phyloP scores from a whole-genome alignment of 2,797 vertebrate genomes.

The Tokudaia muenninki region DNA sequence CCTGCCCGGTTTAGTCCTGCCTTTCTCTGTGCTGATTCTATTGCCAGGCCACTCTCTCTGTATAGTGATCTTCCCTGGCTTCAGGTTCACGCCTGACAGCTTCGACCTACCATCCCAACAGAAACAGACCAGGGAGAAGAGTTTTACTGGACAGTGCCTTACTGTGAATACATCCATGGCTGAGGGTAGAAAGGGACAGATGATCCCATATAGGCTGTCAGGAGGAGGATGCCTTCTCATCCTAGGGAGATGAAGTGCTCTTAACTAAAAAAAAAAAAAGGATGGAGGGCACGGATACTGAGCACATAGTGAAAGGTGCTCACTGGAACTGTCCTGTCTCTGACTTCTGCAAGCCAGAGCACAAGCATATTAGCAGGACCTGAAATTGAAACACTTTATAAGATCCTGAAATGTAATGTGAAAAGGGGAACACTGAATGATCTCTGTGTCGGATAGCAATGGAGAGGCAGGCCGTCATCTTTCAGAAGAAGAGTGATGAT shows the following conservation, averaged over 20 bases:
- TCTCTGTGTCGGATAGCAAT: not conserved
- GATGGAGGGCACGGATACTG: not conserved
- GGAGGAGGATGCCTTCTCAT: not conserved
- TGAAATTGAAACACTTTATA: slow-evolving; percentile 16
- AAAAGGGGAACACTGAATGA: not conserved
- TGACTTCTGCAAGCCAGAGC: not conserved
- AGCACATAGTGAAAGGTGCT: not conserved
- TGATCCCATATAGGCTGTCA: not conserved
- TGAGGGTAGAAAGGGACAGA: not conserved
- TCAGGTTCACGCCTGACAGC: not conserved
- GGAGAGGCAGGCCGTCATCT: not conserved
- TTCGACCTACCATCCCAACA: not conserved
- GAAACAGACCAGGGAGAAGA: not conserved
- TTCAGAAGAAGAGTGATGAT: not conserved
- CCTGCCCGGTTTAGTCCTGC: not conserved
- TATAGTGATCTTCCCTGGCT: not conserved
- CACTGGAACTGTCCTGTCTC: not conserved
- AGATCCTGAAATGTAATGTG: not conserved
- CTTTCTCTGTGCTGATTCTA: slow-evolving; percentile 5
- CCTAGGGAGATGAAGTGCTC: not conserved
- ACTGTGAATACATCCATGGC: too few species aligned
- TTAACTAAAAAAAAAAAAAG: not conserved
- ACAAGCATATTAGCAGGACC: not conserved
- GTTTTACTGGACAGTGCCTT: not conserved
- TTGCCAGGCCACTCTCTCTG: not conserved